Base-by-base conservation (phyloP, 2,888 invertebrate genomes). In the Cerastoderma edule region DNA sequence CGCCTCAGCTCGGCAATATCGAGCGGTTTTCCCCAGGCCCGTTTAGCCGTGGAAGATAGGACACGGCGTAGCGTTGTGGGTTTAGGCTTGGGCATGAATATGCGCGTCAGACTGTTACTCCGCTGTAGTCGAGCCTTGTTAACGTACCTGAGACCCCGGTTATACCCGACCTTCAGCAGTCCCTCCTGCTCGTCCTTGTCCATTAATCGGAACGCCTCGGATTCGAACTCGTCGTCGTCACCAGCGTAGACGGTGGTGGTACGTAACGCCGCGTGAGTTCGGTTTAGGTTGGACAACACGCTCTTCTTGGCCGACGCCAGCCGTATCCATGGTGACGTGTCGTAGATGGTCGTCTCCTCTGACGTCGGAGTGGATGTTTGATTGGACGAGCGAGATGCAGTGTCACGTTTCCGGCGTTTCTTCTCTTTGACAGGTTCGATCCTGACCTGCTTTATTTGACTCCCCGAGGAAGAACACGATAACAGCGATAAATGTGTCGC, bases 401-500 rank as follows among this genome's bases (percentile, higher is more conserved):
- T 65, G 24, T 67, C 65, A 33, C 76, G 68, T 57, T 67, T 74
- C 8, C 71, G 71, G 1, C 72, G 72, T 32, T 67, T 60, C 54
- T 67, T 71, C 19, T 30, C 33, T 64, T 75, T 73, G 13, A 65
- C n/a, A 22, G 39, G 39, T 35, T 71, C 50, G 35, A 54, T 57
- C 68, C 67, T 78, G 33, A 57, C 67, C 19, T 54, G 28, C 27
- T 50, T 32, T 10, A 48, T 24, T 22, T 54, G 44, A 53, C 32
- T 44, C 10, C 68, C 78, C 48, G 56, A 50, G n/a, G 72, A 71
- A 24, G 85, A 87, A 60, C 83, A 85, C 2, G 87, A 73, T 30
- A 89, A 76, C 4, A 89, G 72, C 0, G 88, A 89, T 13, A 89
- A 57, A 66, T 74, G 81, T 0, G 89, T 89, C 10, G 67, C 70